Conservation (phyloP, 2,888 invertebrate species). For the Drosophila sordidula region DNA sequence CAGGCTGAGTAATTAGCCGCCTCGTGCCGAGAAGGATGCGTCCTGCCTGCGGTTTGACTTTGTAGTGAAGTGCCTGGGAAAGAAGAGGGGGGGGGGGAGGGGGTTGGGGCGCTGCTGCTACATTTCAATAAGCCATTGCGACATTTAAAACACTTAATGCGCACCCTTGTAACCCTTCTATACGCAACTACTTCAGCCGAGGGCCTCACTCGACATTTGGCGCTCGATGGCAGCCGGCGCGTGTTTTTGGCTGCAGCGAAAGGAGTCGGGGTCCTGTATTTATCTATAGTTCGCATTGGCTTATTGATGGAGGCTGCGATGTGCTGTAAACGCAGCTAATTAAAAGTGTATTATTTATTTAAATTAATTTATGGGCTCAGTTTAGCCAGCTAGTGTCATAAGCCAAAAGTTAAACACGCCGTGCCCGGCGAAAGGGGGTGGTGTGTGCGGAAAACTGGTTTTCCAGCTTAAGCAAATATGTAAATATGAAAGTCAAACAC, state of each 20-base stretch:
- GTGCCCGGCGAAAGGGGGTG: not conserved
- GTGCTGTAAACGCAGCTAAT: conserved; percentile 61
- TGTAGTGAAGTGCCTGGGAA: conserved; percentile 67
- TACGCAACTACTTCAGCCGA: conserved; percentile 2
- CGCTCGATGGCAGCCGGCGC: conserved; percentile 23
- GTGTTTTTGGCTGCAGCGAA: conserved; percentile 2
- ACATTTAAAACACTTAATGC: conserved; percentile 73
- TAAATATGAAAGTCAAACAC: conserved; percentile 57
- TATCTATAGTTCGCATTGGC: conserved; percentile 25
- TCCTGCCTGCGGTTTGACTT: conserved; percentile 66
- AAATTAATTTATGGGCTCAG: conserved; percentile 64
- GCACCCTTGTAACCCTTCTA: conserved; percentile 55
- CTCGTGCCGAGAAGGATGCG: conserved; percentile 51
- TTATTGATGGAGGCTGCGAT: conserved; percentile 14
- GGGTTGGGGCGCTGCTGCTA: conserved; percentile 7
- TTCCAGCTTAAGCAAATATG: conserved; percentile 56
- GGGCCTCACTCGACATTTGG: conserved; percentile 38
- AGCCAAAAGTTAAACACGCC: conserved; percentile 66
- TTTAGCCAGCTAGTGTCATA: conserved; percentile 49
- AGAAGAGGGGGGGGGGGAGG: not conserved
- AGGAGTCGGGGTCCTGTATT: conserved; percentile 11
- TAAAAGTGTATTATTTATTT: conserved; percentile 76
- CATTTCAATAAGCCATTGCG: conserved; percentile 62
- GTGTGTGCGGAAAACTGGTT: conserved; percentile 59
- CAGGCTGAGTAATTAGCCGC: conserved; percentile 72